Base-by-base conservation (phyloP, 2,113 vertebrate species). In the Anguilla rostrata region DNA sequence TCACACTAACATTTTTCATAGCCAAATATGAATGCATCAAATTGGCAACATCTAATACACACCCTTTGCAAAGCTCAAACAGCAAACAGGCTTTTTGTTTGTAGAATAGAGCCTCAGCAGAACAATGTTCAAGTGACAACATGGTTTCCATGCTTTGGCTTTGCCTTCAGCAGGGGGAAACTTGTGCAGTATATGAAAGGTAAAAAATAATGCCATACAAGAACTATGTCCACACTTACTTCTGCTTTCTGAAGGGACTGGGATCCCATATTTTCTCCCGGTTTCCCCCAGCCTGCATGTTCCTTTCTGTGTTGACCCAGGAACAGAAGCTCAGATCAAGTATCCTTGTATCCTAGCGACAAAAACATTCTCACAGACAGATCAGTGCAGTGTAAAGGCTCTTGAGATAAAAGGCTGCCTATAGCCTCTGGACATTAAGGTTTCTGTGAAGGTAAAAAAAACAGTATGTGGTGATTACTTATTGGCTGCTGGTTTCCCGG, bases 271-370 rank as follows among this genome's bases (percentile, higher is more conserved):
- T 85, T 87, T 87, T 90, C 85, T 39, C 90, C 83, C 82, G 90
- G 26, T 15, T 60, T 86, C 11, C 46, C 49, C 20, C 20, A 11
- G 40, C 29, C 71, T 91, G 88, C 93, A 93, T 93, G 80, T 88
- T 90, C 43, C 79, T 78, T 39, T 86, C 82, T 34, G 60, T 66
- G 5, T 41, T 1, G 39, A 6, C 66, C 60, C 78, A 81, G 81
- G 83, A 39, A 82, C 85, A 87, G 40, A 86, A 66, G 90, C 60
- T 88, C 71, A 85, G 88, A 82, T 93, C 92, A 49, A 89, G 88
- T 94, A 93, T 86, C 89, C 83, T 26, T 53, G 91, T 94, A 0
- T 79, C 92, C 87, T 85, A 91, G 93, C 90, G 92, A 93, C 92
- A 46, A 56, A 83, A 89, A 91, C 86, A 85, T 29, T 82, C 81